Percentiles rank a stretch among this genome's conserved stretches.
These are phyloP conservation scores for Alethe castanea DNA, from an alignment of 2,113 vertebrate genomes.

Conservation along the genomic window DNA sequence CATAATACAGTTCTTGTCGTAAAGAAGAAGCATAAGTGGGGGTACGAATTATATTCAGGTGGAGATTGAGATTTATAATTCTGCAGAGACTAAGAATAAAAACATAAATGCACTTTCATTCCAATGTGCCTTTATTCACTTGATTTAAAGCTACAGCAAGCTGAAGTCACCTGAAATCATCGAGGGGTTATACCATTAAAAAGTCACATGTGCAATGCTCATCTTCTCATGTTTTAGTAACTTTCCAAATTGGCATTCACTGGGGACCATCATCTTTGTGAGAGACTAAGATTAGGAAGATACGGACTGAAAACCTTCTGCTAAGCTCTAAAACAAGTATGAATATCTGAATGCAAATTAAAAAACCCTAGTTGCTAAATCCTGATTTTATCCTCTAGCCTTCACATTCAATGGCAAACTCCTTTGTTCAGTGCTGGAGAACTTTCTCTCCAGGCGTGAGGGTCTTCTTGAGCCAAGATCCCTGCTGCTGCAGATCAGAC, in stretches of 20 bases:
- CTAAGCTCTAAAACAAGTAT: not conserved
- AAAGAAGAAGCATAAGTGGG: not conserved
- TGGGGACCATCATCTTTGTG: not conserved
- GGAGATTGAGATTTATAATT: conserved; percentile 42
- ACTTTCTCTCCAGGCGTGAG: conserved; percentile 24
- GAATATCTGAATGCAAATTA: not conserved
- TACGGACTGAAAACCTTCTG: not conserved
- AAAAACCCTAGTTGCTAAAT: not conserved
- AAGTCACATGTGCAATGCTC: conserved; percentile 3
- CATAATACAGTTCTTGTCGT: not conserved
- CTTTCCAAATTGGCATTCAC: conserved; percentile 15
- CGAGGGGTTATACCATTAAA: not conserved
- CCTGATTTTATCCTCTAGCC: not conserved
- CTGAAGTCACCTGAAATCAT: conserved; percentile 28
- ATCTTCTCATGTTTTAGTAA: conserved; percentile 9
- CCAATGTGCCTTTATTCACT: conserved; percentile 10
- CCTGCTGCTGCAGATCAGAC: conserved; percentile 9
- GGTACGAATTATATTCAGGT: not conserved
- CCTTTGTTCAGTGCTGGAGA: not conserved
- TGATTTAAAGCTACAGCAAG: conserved; percentile 24
- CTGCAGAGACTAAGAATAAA: conserved; percentile 40
- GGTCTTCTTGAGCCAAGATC: conserved; percentile 2
- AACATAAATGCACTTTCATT: conserved; percentile 42
- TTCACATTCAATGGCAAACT: not conserved
- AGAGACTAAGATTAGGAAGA: not conserved